These are phyloP conservation scores for Himalopsyche anomala DNA, from an alignment of 2,888 invertebrate genomes.

Conservation along the genomic window DNA sequence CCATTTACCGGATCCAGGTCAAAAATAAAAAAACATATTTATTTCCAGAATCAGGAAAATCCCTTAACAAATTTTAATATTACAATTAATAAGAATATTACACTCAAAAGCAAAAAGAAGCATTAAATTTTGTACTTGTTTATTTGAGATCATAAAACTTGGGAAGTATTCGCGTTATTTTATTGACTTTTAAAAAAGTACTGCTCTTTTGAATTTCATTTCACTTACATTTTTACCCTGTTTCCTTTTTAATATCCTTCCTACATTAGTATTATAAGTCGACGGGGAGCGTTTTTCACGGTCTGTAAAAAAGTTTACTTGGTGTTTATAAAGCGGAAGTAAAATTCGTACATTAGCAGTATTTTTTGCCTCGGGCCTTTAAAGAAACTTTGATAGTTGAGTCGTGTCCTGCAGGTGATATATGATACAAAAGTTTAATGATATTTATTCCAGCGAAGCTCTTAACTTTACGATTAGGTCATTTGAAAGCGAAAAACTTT, in stretches of 20 bases:
- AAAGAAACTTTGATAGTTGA: constrained; percentile 24
- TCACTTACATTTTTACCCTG: constrained; percentile 6
- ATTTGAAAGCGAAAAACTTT: constrained; percentile 4
- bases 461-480: constrained; percentile 30
- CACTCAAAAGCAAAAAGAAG: no score
- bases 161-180: no score
- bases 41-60: no score
- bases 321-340: constrained; percentile 26
- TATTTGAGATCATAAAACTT: no score
- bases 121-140: no score
- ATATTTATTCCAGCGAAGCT: constrained; percentile 13
- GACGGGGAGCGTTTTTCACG: constrained; percentile 23
- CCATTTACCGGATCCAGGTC: no score
- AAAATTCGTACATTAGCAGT: constrained; percentile 30
- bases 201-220: neutral
- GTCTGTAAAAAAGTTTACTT: constrained; percentile 12
- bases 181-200: neutral
- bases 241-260: constrained; percentile 10
- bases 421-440: constrained; percentile 34
- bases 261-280: constrained; percentile 30
- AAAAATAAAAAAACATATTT: no score
- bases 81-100: no score
- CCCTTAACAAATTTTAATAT: no score
- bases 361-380: neutral
- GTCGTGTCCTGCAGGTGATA: constrained; percentile 30